phyloP scores from a whole-genome alignment of 2,888 invertebrate species.

The Drosophila mayaguana region DNA sequence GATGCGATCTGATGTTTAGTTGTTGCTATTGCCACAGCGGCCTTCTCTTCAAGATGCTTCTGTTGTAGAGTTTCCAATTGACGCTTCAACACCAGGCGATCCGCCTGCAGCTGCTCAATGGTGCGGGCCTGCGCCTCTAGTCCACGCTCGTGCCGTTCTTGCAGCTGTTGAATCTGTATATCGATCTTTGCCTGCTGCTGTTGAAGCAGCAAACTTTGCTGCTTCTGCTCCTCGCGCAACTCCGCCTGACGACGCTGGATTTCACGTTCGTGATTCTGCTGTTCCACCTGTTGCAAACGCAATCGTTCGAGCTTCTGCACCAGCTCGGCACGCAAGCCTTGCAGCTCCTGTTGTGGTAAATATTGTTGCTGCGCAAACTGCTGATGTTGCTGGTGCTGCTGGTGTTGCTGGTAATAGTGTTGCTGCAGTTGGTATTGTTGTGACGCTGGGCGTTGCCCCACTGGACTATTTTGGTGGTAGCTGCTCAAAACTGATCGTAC shows the following conservation, averaged over 20 bases:
- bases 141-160: slow-evolving; percentile 28
- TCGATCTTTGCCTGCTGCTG: slow-evolving; percentile 36
- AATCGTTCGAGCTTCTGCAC: slow-evolving; percentile 44
- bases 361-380: slow-evolving; percentile 9
- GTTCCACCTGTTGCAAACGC: slow-evolving; percentile 17
- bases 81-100: slow-evolving; percentile 11
- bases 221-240: slow-evolving; percentile 20
- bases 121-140: slow-evolving; percentile 13
- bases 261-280: slow-evolving; percentile 9
- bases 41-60: slow-evolving; percentile 8
- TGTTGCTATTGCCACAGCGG: not conserved
- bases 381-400: not conserved
- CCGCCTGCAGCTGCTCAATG: slow-evolving; percentile 12
- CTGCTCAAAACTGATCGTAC: not conserved
- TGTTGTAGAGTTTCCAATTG: slow-evolving; percentile 3
- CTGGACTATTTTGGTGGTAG: not conserved
- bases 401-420: not conserved
- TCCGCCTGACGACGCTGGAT: slow-evolving; percentile 23
- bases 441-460: slow-evolving; percentile 20
- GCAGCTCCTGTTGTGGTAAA: slow-evolving; percentile 31
- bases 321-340: slow-evolving; percentile 36
- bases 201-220: slow-evolving; percentile 28
- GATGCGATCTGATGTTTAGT: not conserved
- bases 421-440: not conserved
- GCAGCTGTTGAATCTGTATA: slow-evolving; percentile 28